Conservation (phyloP, 2,113 vertebrate genomes). For the Orientallactaga bullata region DNA sequence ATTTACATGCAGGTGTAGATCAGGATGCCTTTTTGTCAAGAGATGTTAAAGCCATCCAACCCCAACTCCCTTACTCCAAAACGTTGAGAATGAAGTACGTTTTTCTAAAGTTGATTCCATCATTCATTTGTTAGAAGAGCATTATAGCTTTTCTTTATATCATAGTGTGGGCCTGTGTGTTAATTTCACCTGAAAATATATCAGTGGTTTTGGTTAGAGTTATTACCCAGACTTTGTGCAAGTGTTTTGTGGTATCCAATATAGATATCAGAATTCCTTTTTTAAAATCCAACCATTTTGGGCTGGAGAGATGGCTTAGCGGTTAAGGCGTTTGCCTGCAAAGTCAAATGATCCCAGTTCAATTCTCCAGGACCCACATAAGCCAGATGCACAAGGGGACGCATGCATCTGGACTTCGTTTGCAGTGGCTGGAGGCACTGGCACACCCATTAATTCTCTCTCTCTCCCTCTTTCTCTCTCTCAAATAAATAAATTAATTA, state of each 20-base stretch:
- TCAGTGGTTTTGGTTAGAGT: neutral
- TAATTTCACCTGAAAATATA: neutral
- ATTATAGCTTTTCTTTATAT: neutral
- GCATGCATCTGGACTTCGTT: too few relatives aligned
- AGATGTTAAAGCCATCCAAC: neutral
- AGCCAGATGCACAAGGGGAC: too few relatives aligned
- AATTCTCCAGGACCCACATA: too few relatives aligned
- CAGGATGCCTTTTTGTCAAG: neutral
- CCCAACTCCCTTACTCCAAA: neutral
- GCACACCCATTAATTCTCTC: too few relatives aligned
- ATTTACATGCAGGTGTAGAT: accelerated
- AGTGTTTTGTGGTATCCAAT: neutral
- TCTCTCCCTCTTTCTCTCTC: too few relatives aligned
- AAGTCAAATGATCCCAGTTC: too few relatives aligned
- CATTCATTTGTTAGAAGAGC: neutral
- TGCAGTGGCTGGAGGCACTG: too few relatives aligned
- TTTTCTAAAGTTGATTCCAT: neutral
- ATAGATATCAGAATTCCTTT: neutral
- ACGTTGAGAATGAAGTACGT: neutral
- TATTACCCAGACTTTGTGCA: neutral
- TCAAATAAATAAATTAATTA: too few relatives aligned
- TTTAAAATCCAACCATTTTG: neutral
- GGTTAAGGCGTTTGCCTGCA: too few relatives aligned
- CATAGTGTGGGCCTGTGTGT: too few relatives aligned
- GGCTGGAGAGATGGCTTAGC: too few relatives aligned